phyloP scores from a whole-genome alignment of 1,140 invertebrate genomes.

The Ceratitis capitata region DNA sequence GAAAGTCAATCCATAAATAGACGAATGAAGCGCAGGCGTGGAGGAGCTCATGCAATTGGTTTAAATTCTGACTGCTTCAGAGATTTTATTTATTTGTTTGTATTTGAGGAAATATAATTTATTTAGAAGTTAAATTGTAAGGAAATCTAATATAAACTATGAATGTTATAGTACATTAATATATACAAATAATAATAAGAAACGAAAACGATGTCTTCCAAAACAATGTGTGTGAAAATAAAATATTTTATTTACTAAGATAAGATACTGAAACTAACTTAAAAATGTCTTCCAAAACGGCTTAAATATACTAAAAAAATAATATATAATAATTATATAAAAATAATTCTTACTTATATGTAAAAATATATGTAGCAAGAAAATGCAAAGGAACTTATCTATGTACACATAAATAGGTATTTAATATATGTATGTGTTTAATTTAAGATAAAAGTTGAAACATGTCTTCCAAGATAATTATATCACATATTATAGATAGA shows the following conservation, averaged over 20 bases:
- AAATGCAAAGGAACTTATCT: slow-evolving; percentile 13
- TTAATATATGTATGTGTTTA: slow-evolving; percentile 39
- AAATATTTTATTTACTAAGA: neutral
- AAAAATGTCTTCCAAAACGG: slow-evolving; percentile 62
- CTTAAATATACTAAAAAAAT: slow-evolving; percentile 17
- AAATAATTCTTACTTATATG: neutral
- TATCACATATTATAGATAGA: slow-evolving; percentile 34
- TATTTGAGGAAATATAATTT: neutral
- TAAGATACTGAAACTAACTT: slow-evolving; percentile 43
- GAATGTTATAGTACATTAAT: neutral
- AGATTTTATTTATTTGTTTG: neutral
- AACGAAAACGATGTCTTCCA: slow-evolving; percentile 19
- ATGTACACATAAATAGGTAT: slow-evolving; percentile 44
- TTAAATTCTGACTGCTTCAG: neutral
- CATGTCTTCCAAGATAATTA: slow-evolving; percentile 39
- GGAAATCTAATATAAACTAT: neutral
- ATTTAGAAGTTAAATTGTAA: too few relatives aligned
- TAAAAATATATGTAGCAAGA: too few relatives aligned
- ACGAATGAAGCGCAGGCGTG: neutral
- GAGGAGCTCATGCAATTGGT: neutral
- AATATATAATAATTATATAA: neutral
- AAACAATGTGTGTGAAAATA: neutral
- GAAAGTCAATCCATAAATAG: neutral
- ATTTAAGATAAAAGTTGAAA: slow-evolving; percentile 45
- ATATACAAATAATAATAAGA: neutral